Evolutionary conservation across 2,888 invertebrate genomes (phyloP).

Genomic region (Nycteola revayana): DNA sequence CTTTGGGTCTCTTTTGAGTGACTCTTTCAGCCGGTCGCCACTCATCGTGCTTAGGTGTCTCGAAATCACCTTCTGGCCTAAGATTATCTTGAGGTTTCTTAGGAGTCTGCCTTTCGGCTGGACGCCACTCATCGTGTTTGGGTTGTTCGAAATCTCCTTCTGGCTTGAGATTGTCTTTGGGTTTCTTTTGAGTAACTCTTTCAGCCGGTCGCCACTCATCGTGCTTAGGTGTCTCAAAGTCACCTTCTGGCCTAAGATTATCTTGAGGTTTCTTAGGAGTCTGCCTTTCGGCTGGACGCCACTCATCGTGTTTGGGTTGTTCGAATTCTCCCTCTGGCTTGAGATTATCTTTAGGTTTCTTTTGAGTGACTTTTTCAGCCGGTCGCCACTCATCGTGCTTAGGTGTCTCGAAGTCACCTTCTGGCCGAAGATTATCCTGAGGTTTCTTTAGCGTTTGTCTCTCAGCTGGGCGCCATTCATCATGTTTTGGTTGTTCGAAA

Average conservation of each 20-base stretch:
- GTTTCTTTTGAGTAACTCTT: conserved; percentile 48
- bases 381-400: conserved; percentile 18
- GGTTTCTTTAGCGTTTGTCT: conserved; percentile 11
- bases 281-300: conserved; percentile 41
- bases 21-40: conserved; percentile 61
- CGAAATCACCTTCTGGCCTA: conserved; percentile 72
- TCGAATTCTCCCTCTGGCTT: conserved; percentile 80
- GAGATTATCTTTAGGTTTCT: conserved; percentile 66
- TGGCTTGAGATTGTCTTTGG: conserved; percentile 70
- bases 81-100: conserved; percentile 72
- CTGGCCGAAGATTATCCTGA: conserved; percentile 13
- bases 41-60: conserved; percentile 55
- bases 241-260: conserved; percentile 79
- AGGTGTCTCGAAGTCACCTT: conserved; percentile 16
- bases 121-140: conserved; percentile 20
- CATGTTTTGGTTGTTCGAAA: conserved; percentile 10
- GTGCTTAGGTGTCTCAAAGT: conserved; percentile 63
- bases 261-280: conserved; percentile 49
- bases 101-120: conserved; percentile 3
- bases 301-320: conserved; percentile 46
- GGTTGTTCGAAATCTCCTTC: conserved; percentile 73
- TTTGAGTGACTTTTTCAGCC: conserved; percentile 18
- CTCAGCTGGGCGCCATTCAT: conserved; percentile 18
- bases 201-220: conserved; percentile 60
- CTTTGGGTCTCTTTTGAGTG: conserved; percentile 59